phyloP scores from a whole-genome alignment of 1,140 invertebrate genomes.

The Pentalonia nigronervosa region DNA sequence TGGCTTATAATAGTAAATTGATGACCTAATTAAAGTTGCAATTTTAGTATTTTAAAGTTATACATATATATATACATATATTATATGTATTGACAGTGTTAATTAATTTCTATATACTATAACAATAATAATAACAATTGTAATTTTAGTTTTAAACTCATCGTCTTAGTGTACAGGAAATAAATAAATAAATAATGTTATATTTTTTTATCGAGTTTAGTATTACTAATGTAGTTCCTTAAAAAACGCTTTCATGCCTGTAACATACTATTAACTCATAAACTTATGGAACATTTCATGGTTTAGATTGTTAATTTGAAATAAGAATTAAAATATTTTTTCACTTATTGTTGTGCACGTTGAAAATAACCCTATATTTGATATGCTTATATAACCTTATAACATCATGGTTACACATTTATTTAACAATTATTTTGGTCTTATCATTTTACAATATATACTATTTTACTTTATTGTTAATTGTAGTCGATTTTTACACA shows the following conservation, averaged over 20 bases:
- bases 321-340: too few species aligned
- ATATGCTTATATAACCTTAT: too few species aligned
- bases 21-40: not conserved
- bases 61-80: not conserved
- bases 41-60: not conserved
- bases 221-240: not conserved
- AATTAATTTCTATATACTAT: not conserved
- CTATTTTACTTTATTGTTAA: too few species aligned
- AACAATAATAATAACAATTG: not conserved
- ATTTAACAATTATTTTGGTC: too few species aligned
- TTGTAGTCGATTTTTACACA: too few species aligned
- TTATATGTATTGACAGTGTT: not conserved
- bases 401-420: too few species aligned
- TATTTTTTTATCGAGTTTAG: not conserved
- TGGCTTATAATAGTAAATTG: not conserved
- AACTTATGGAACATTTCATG: not conserved
- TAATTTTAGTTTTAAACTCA: not conserved
- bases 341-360: too few species aligned
- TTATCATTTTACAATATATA: too few species aligned
- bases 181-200: not conserved
- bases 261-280: not conserved
- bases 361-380: too few species aligned
- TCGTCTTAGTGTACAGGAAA: not conserved
- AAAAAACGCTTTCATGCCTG: not conserved
- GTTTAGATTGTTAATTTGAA: not conserved